phyloP scores from a whole-genome alignment of 2,797 vertebrate genomes.

The Ataeniobius toweri region DNA sequence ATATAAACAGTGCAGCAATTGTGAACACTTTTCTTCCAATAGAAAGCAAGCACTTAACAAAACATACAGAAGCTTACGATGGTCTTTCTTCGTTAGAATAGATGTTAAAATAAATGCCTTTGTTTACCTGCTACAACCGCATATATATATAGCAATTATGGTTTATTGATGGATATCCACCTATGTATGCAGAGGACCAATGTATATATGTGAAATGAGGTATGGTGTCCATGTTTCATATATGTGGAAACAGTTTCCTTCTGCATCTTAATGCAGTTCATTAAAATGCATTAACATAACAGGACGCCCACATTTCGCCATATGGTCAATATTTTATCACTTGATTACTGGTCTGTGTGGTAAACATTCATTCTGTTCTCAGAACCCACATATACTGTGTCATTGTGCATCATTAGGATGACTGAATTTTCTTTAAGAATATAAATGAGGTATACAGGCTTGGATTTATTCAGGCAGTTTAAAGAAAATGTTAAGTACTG shows the following conservation, averaged over 20 bases:
- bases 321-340: constrained; percentile 54
- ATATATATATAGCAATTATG: neutral
- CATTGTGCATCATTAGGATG: constrained; percentile 12
- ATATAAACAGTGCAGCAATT: neutral
- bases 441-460: constrained; percentile 31
- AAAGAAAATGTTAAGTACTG: constrained; percentile 11
- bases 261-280: constrained; percentile 33
- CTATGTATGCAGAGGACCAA: constrained; percentile 1
- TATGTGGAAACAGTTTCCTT: constrained; percentile 21
- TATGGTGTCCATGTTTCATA: constrained; percentile 10
- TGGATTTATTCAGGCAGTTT: constrained; percentile 1
- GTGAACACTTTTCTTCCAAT: neutral
- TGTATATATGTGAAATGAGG: constrained; percentile 22
- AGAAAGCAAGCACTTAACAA: neutral
- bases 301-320: constrained; percentile 41
- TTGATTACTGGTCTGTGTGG: constrained; percentile 41
- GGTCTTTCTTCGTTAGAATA: neutral
- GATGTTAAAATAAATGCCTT: neutral
- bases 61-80: neutral
- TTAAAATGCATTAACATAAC: constrained; percentile 50
- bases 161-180: constrained; percentile 1
- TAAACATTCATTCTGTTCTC: constrained; percentile 36
- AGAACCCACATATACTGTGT: constrained; percentile 33
- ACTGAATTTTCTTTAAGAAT: constrained; percentile 41
- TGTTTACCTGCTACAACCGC: neutral